These are phyloP conservation scores for Rynchops niger DNA, from an alignment of 2,113 vertebrate genomes.

Conservation along the genomic window DNA sequence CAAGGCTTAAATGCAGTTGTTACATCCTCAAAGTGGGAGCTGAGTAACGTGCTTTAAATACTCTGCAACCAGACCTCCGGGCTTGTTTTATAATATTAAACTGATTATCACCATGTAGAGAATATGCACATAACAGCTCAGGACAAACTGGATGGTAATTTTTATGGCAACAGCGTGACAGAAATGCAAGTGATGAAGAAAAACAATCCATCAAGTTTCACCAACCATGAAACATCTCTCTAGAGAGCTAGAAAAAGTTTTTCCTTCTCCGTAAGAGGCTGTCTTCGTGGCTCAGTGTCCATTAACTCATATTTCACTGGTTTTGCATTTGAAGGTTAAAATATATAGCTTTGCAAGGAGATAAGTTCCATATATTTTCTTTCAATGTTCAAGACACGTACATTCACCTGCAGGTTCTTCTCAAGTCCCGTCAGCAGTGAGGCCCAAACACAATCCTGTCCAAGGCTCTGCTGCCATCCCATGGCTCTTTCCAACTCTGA, in stretches of 20 bases:
- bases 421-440: accelerated
- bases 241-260: neutral
- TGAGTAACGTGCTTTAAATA: neutral
- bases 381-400: accelerated
- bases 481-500: neutral
- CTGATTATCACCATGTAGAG: neutral
- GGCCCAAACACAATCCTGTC: accelerated
- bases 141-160: neutral
- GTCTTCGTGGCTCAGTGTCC: neutral
- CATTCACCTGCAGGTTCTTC: accelerated
- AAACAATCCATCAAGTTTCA: neutral
- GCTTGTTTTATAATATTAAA: neutral
- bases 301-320: neutral
- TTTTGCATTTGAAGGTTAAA: neutral
- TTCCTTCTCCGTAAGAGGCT: neutral
- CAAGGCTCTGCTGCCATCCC: neutral
- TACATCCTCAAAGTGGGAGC: neutral
- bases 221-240: neutral
- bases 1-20: neutral
- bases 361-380: accelerated
- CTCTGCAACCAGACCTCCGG: neutral
- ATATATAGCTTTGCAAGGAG: neutral
- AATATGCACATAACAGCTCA: neutral
- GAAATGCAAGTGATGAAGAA: neutral
- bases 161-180: accelerated